phyloP scores from a whole-genome alignment of 2,888 invertebrate species.

The Iselma pallidipennis region DNA sequence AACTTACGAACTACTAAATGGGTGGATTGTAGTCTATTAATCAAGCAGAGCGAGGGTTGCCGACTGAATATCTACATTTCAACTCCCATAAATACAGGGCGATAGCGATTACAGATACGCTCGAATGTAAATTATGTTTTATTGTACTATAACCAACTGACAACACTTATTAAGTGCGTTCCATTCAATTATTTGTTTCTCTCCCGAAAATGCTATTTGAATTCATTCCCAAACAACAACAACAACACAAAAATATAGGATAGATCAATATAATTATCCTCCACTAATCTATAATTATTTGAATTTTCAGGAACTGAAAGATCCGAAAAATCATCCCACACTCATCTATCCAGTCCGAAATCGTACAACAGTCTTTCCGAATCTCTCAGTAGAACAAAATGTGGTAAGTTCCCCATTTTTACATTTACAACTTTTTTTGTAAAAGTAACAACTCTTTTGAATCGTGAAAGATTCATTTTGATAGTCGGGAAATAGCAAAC shows the following conservation, averaged over 20 bases:
- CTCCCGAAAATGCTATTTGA: constrained; percentile 2
- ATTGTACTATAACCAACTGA: constrained; percentile 40
- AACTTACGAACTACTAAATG: constrained; percentile 52
- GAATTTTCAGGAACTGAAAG: constrained; percentile 41
- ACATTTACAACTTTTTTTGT: not conserved
- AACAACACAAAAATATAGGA: not conserved
- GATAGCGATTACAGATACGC: constrained; percentile 43
- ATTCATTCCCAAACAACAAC: too few relatives aligned
- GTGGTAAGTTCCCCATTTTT: constrained; percentile 47
- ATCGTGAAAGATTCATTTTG: constrained; percentile 45
- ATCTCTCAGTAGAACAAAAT: constrained; percentile 49
- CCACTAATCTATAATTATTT: constrained; percentile 1
- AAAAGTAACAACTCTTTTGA: constrained; percentile 32
- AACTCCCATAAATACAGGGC: constrained; percentile 44
- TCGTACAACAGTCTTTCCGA: constrained; percentile 51
- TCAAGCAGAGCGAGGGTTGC: constrained; percentile 44
- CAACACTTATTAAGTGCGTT: constrained; percentile 25
- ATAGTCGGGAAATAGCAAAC: not conserved
- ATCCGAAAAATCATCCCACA: constrained; percentile 47
- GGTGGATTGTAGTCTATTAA: constrained; percentile 52
- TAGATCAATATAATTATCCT: not conserved
- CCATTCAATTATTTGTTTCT: not conserved
- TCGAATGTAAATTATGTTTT: constrained; percentile 43
- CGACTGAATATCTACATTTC: constrained; percentile 43
- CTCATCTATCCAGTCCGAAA: constrained; percentile 49